Evolutionary conservation across 1,140 invertebrate species (phyloP), one percentile per base, ranked within the genome.

Genomic region (Cotesia chilonis): DNA sequence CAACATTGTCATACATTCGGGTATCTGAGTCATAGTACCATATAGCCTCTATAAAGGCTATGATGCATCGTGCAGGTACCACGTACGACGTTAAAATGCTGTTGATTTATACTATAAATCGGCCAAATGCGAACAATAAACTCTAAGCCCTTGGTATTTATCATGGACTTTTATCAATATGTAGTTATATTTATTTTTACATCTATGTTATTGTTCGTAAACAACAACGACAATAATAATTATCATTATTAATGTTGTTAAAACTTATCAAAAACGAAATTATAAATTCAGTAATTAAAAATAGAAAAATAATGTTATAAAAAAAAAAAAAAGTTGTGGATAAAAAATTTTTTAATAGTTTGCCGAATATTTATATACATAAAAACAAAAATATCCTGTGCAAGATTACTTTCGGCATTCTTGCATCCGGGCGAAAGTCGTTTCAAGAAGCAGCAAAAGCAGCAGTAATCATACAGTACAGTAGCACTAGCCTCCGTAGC

Each of bases 391-490:
- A 63, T 63, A 63, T 63, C 36, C n/a, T 14, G 36, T 63, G 35
- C 1, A 57, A 41, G 60, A 63, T 63, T 63, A 63, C 68, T 65
- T 75, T 75, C 55, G 37, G 69, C 66, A 60, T 63, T 65, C 66
- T 36, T 55, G 57, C 51, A 68, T 68, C 70, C 67, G 57, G 52
- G 70, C 66, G 70, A 75, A 75, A 75, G 74, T 75, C 66, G 38
- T 17, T 14, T 64, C 51, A 54, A 47, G 14, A 6, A 51, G 17
- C 14, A 51, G 9, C 38, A 63, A 28, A 28, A 63, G 60, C 54
- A 41, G 14, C 36, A 28, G 28, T 51, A 69, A 69, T 69, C 41
- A 47, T 47, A 47, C 41, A 47, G 41, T 9, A 68, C 12, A 68
- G 28, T 17, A n/a, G 28, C 10, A 41, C n/a, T n/a, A 66, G 12